phyloP scores from a whole-genome alignment of 2,797 vertebrate genomes.

The Lutjanus campechanus region DNA sequence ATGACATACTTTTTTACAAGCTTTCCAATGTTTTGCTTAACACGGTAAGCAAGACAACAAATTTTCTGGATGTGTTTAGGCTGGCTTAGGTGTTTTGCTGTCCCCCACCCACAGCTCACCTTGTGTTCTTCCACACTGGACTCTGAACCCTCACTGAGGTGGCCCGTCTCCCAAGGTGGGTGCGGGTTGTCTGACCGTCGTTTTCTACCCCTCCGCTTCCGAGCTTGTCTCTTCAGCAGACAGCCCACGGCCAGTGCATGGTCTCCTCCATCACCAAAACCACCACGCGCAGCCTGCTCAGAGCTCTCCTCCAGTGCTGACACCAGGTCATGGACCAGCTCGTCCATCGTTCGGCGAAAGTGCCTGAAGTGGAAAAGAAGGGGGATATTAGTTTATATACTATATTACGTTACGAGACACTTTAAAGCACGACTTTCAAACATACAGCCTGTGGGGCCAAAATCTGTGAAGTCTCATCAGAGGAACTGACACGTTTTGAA shows the following conservation, averaged over 20 bases:
- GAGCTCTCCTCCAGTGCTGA: conserved; percentile 93
- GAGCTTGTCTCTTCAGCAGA: conserved; percentile 94
- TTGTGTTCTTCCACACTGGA: conserved; percentile 95
- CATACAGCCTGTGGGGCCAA: too few relatives aligned
- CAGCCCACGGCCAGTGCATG: conserved; percentile 93
- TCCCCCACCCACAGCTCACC: conserved; percentile 52
- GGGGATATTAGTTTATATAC: neutral
- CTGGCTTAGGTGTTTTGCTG: neutral
- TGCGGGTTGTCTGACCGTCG: conserved; percentile 93
- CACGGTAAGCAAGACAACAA: neutral
- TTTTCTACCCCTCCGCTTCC: conserved; percentile 95
- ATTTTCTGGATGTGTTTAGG: neutral
- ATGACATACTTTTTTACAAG: neutral
- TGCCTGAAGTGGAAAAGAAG: conserved; percentile 84
- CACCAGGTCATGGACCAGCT: conserved; percentile 98
- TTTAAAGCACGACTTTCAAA: neutral
- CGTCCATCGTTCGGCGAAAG: conserved; percentile 98
- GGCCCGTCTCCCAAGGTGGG: conserved; percentile 94
- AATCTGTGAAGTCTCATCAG: too few relatives aligned
- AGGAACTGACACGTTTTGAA: too few relatives aligned
- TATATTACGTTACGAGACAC: neutral
- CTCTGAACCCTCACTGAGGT: conserved; percentile 97
- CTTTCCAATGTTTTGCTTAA: neutral
- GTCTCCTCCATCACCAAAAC: conserved; percentile 94
- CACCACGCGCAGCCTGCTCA: conserved; percentile 95